Conservation (phyloP, 1,140 invertebrate species). For the Bombus cullumanus region DNA sequence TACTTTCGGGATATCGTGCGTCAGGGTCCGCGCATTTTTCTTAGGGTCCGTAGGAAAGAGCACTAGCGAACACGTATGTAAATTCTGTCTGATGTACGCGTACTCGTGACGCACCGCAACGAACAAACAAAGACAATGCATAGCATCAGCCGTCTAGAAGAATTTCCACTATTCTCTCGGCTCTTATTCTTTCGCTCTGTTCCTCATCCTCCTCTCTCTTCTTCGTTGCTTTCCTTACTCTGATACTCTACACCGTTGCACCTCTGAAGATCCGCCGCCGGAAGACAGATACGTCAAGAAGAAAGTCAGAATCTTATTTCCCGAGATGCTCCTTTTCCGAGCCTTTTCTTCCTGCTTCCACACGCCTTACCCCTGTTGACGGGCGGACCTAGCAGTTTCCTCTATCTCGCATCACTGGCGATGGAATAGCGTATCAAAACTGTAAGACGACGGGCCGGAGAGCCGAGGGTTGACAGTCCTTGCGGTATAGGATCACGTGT, state of each 20-base stretch:
- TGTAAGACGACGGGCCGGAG: slow-evolving; percentile 43
- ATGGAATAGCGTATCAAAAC: slow-evolving; percentile 72
- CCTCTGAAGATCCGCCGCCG: slow-evolving; percentile 56
- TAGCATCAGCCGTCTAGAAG: slow-evolving; percentile 63
- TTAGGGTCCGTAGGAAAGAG: neutral
- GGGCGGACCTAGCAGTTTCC: slow-evolving; percentile 11
- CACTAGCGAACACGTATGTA: slow-evolving; percentile 47
- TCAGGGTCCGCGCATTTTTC: neutral
- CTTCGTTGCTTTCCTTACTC: neutral
- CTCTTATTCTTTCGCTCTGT: slow-evolving; percentile 42
- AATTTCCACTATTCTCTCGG: slow-evolving; percentile 58
- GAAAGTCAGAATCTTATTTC: slow-evolving; percentile 75
- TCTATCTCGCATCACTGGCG: slow-evolving; percentile 41
- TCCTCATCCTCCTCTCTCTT: neutral
- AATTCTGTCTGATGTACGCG: slow-evolving; percentile 41
- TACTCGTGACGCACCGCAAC: slow-evolving; percentile 31
- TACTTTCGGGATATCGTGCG: neutral
- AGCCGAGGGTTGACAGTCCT: slow-evolving; percentile 53
- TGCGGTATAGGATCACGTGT: slow-evolving; percentile 44
- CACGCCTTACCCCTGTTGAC: neutral
- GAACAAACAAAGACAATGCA: slow-evolving; percentile 66
- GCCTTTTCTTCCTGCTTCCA: slow-evolving; percentile 41
- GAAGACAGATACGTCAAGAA: slow-evolving; percentile 70
- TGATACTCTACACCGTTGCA: slow-evolving; percentile 35
- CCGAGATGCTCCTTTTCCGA: slow-evolving; percentile 65